Conservation (phyloP, 2,113 vertebrate species). For the Tauraco erythrolophus region DNA sequence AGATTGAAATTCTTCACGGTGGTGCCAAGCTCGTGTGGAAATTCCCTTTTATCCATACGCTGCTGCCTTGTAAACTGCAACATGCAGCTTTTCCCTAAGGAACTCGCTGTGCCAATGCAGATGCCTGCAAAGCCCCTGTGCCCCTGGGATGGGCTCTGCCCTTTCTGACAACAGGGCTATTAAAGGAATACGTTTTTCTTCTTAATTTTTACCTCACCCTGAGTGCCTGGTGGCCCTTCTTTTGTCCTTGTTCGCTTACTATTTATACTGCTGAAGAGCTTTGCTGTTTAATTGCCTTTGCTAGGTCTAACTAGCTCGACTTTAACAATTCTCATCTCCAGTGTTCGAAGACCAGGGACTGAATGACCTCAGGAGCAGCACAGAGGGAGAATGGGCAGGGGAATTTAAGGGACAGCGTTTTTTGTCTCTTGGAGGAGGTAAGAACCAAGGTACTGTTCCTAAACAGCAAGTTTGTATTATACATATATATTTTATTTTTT, state of each 20-base stretch:
- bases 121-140: not conserved
- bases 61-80: not conserved
- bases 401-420: not conserved
- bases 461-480: not conserved
- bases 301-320: not conserved
- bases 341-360: not conserved
- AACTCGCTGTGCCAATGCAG: not conserved
- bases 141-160: conserved; percentile 29
- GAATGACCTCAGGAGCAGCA: not conserved
- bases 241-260: conserved; percentile 56
- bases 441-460: not conserved
- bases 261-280: conserved; percentile 44
- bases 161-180: not conserved
- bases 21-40: conserved; percentile 43
- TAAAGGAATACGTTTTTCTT: conserved; percentile 29
- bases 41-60: conserved; percentile 25
- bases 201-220: not conserved
- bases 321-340: not conserved
- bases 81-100: not conserved
- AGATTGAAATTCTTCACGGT: not conserved
- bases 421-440: not conserved
- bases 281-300: conserved; percentile 39
- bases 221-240: not conserved
- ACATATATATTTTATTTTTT: not conserved
- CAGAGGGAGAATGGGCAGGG: not conserved